These are phyloP conservation scores for Zaprionus ornatus DNA, from an alignment of 1,140 invertebrate genomes.

Conservation along the genomic window DNA sequence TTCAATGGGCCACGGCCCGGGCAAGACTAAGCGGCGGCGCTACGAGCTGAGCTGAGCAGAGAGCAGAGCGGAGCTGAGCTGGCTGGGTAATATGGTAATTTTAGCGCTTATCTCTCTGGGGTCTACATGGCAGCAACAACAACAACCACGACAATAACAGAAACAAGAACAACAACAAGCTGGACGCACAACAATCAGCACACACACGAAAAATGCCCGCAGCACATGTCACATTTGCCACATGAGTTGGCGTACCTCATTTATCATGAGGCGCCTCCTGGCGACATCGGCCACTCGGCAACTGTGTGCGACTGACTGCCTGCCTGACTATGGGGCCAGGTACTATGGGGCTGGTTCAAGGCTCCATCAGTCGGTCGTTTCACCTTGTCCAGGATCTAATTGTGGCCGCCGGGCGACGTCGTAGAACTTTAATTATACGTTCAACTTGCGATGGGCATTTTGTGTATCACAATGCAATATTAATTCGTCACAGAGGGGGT, in stretches of 20 bases:
- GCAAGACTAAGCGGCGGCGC: conserved; percentile 32
- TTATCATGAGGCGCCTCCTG: conserved; percentile 60
- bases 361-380: conserved; percentile 45
- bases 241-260: conserved; percentile 72
- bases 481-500: conserved; percentile 46
- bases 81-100: conserved; percentile 64
- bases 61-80: not conserved
- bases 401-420: conserved; percentile 41
- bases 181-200: conserved; percentile 48
- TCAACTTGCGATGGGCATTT: conserved; percentile 35
- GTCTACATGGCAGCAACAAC: conserved; percentile 13
- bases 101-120: conserved; percentile 67
- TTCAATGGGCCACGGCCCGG: conserved; percentile 31
- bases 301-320: conserved; percentile 1
- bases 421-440: conserved; percentile 64
- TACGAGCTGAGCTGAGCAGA: not conserved
- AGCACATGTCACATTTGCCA: conserved; percentile 78
- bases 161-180: conserved; percentile 21
- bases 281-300: conserved; percentile 7
- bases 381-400: conserved; percentile 52
- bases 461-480: conserved; percentile 71
- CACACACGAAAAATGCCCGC: conserved; percentile 63
- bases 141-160: not conserved
- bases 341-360: conserved; percentile 54
- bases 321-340: not conserved